phyloP scores from a whole-genome alignment of 2,888 invertebrate genomes.

The Athalia cordata region DNA sequence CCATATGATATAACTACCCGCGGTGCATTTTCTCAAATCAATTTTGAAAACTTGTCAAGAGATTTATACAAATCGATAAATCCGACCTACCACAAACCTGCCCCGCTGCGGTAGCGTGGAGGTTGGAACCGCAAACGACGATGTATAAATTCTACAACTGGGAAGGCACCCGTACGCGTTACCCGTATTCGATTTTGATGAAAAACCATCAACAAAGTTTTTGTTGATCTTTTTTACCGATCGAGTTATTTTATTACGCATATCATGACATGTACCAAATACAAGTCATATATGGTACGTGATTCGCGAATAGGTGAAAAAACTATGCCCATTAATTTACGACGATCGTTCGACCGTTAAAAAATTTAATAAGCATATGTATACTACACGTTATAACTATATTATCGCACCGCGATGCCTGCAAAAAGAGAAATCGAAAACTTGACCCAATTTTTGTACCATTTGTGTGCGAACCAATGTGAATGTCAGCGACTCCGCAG shows the following conservation, averaged over 20 bases:
- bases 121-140: neutral
- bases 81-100: neutral
- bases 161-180: too few relatives aligned
- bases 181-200: too few relatives aligned
- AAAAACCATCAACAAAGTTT: too few relatives aligned
- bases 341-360: neutral
- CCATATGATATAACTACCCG: neutral
- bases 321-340: neutral
- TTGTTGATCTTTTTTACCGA: too few relatives aligned
- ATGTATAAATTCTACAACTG: neutral
- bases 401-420: neutral
- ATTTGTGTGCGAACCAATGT: neutral
- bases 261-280: too few relatives aligned
- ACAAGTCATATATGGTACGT: neutral
- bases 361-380: neutral
- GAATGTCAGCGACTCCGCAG: too few relatives aligned
- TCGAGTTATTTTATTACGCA: too few relatives aligned
- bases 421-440: constrained; percentile 18
- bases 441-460: constrained; percentile 9
- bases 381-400: neutral
- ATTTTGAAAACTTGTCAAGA: neutral
- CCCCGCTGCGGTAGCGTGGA: neutral
- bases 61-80: neutral
- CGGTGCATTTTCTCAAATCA: neutral
- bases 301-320: neutral